phyloP scores from a whole-genome alignment of 2,797 vertebrate species.

The Artibeus jamaicensis region DNA sequence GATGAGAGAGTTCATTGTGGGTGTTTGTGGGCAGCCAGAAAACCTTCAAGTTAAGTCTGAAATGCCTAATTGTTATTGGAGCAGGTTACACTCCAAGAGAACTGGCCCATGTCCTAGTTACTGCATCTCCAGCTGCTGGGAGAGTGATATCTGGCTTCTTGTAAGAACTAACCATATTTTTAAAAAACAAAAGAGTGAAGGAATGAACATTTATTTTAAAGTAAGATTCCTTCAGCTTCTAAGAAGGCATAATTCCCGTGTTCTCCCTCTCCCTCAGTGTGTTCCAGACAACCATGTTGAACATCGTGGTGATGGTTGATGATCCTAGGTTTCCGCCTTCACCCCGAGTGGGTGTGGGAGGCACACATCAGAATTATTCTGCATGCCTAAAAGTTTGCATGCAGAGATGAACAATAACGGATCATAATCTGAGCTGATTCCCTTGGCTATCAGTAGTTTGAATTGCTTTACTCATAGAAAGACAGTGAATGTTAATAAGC shows the following conservation, averaged over 20 bases:
- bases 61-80: too few species aligned
- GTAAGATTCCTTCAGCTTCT: neutral
- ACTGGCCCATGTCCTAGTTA: neutral
- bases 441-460: neutral
- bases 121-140: neutral
- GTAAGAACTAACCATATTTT: neutral
- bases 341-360: rapidly evolving
- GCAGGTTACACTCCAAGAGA: neutral
- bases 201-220: neutral
- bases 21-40: neutral
- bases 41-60: neutral
- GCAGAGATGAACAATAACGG: neutral
- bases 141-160: neutral
- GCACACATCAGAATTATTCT: neutral
- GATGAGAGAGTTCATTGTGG: neutral
- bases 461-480: neutral
- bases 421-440: neutral
- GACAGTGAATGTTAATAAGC: neutral
- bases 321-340: neutral
- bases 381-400: neutral
- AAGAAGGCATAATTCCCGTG: neutral
- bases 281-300: neutral
- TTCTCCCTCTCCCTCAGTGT: neutral
- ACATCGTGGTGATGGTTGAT: rapidly evolving
- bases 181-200: neutral